phyloP scores from a whole-genome alignment of 2,113 vertebrate genomes.

The Menura novaehollandiae region DNA sequence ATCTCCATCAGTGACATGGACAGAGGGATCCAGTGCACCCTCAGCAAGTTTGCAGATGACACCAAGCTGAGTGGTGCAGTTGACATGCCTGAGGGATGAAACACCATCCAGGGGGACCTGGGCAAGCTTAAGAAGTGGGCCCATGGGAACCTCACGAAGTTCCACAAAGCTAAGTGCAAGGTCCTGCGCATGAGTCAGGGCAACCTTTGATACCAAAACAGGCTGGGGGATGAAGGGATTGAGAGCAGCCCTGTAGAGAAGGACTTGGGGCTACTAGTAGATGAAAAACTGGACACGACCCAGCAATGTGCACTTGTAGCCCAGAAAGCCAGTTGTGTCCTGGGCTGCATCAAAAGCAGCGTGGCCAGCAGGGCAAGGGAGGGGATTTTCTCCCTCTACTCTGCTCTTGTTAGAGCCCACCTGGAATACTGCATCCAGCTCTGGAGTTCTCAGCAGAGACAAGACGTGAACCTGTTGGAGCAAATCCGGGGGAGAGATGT shows the following conservation, averaged over 20 bases:
- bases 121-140: background rate
- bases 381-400: background rate
- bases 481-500: rapidly evolving
- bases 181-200: background rate
- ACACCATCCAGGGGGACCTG: background rate
- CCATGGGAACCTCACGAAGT: background rate
- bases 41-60: background rate
- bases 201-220: background rate
- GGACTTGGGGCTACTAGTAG: background rate
- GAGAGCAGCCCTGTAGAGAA: background rate
- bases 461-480: background rate
- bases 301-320: rapidly evolving
- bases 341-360: background rate
- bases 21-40: background rate
- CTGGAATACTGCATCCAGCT: background rate
- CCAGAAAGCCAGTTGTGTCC: background rate
- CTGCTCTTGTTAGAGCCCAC: background rate
- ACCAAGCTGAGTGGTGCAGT: background rate
- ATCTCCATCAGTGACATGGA: background rate
- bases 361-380: background rate
- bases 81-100: background rate
- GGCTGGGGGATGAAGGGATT: background rate
- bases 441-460: background rate
- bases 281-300: background rate
- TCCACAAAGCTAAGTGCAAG: background rate